A percentile compares a stretch with the other conserved stretches of the same genome.
phyloP scores from a whole-genome alignment of 2,113 vertebrate species.

The Panurus biarmicus region DNA sequence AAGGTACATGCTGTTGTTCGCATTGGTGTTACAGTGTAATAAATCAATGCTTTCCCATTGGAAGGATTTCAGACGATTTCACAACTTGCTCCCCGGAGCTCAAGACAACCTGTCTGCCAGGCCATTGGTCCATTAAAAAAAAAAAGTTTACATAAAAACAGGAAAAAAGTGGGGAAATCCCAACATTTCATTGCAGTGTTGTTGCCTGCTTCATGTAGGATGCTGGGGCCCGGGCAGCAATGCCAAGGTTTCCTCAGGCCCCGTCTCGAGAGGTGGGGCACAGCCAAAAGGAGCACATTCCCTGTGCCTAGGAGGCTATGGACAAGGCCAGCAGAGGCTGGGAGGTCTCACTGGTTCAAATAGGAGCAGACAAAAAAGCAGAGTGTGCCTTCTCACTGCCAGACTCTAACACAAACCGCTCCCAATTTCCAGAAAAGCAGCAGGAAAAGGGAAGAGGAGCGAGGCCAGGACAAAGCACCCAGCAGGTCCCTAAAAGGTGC shows the following conservation, averaged over 20 bases:
- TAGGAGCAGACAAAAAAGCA: not conserved
- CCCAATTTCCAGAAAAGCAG: not conserved
- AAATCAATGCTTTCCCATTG: conserved; percentile 41
- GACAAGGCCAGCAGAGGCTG: not conserved
- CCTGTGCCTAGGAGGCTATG: accelerated
- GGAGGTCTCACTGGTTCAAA: not conserved
- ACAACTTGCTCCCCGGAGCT: not conserved
- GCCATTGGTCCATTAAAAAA: not conserved
- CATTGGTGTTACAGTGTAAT: conserved; percentile 31
- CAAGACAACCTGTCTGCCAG: not conserved
- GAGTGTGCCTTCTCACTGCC: not conserved
- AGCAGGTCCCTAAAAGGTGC: not conserved
- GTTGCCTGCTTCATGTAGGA: not conserved
- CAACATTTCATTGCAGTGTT: not conserved
- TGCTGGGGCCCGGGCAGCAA: not conserved
- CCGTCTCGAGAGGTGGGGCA: not conserved
- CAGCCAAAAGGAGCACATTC: not conserved
- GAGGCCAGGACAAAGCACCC: not conserved
- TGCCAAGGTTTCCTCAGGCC: not conserved
- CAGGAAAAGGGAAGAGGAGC: not conserved
- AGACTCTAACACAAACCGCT: not conserved
- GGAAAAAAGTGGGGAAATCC: not conserved
- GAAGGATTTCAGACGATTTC: conserved; percentile 1
- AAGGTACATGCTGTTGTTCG: conserved; percentile 41
- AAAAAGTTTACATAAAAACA: not conserved